Evolutionary conservation across 2,888 invertebrate genomes (phyloP).

Genomic region (Halictus quadricinctus): DNA sequence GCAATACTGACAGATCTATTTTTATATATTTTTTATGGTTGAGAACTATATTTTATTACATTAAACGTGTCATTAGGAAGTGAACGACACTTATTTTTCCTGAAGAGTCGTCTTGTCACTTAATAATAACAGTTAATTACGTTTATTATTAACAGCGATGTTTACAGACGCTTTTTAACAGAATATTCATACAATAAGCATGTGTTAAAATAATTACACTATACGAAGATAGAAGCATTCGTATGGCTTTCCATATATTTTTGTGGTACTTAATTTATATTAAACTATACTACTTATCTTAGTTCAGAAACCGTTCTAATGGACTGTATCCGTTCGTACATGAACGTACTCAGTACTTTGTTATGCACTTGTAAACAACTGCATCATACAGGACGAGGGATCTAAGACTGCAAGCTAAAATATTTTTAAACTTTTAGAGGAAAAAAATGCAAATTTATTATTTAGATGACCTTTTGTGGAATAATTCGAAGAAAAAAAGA

Average conservation of each 20-base stretch:
- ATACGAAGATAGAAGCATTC: slow-evolving; percentile 11
- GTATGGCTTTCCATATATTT: slow-evolving; percentile 21
- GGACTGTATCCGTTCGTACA: not conserved
- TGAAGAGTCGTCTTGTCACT: not conserved
- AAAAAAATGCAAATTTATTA: not conserved
- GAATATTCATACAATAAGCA: slow-evolving; percentile 7
- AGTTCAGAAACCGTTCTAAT: slow-evolving; percentile 5
- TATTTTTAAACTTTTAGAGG: not conserved
- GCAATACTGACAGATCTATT: slow-evolving; percentile 39
- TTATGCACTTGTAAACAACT: slow-evolving; percentile 10
- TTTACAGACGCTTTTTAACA: slow-evolving; percentile 13
- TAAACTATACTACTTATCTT: slow-evolving; percentile 14
- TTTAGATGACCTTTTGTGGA: not conserved
- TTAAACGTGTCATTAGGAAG: slow-evolving; percentile 5
- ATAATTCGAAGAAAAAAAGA: not conserved
- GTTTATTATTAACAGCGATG: slow-evolving; percentile 15
- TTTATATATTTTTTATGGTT: slow-evolving; percentile 52
- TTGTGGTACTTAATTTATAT: slow-evolving; percentile 41
- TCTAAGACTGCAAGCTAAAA: not conserved
- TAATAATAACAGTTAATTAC: not conserved
- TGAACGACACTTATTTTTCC: not conserved
- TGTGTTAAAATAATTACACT: slow-evolving; percentile 1
- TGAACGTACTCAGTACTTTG: not conserved
- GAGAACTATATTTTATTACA: slow-evolving; percentile 17
- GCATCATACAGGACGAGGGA: not conserved